Conservation (phyloP, 2,113 vertebrate species). For the Pampusana beccarii region DNA sequence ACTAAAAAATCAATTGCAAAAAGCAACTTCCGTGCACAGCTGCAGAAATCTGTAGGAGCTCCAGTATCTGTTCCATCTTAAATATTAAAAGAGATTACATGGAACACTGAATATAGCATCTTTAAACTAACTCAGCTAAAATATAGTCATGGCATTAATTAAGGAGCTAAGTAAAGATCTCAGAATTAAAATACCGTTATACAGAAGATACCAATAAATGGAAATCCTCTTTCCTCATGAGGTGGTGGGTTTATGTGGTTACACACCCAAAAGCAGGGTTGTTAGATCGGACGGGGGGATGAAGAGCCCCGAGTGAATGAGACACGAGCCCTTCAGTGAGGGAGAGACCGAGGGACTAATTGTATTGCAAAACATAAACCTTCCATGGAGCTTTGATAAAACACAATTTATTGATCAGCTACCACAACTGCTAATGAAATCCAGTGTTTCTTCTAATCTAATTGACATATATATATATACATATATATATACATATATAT, state of each 20-base stretch:
- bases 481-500: no score
- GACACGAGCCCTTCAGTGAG: background rate
- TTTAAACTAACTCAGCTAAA: background rate
- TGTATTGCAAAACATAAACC: background rate
- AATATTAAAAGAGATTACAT: background rate
- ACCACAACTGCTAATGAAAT: background rate
- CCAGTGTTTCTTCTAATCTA: background rate
- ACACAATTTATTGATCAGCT: background rate
- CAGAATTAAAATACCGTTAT: background rate
- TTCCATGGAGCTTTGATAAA: background rate
- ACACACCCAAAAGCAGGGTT: background rate
- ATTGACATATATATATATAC: no score
- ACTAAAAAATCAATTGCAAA: constrained; percentile 80
- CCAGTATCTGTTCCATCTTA: background rate
- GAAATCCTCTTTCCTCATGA: background rate
- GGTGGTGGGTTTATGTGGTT: background rate
- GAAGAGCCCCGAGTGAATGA: background rate
- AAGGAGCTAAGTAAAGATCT: background rate
- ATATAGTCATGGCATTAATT: background rate
- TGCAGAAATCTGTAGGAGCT: constrained; percentile 64
- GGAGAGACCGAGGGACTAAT: background rate
- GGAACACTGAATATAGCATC: background rate
- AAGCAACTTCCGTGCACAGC: constrained; percentile 70
- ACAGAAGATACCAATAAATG: background rate
- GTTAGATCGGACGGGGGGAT: background rate